Percentiles rank a stretch among this genome's conserved stretches.
phyloP scores from a whole-genome alignment of 2,888 invertebrate genomes.

The Monochamus alternatus region DNA sequence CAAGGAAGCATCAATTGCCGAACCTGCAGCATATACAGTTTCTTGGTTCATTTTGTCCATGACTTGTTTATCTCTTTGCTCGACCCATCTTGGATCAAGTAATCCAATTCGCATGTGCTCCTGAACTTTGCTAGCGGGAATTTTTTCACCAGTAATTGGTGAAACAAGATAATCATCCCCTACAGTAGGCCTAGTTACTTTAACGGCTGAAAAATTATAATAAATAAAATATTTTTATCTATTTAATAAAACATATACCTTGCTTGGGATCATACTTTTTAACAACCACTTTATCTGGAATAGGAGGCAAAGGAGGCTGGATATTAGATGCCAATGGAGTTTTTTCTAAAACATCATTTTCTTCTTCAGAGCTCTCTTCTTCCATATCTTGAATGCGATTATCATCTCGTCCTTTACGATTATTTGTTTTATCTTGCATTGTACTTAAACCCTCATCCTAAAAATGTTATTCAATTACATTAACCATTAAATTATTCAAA shows the following conservation, averaged over 20 bases:
- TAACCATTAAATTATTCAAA: not conserved
- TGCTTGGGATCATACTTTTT: conserved; percentile 98
- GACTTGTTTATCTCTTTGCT: conserved; percentile 95
- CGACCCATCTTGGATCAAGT: conserved; percentile 97
- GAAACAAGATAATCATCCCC: conserved; percentile 96
- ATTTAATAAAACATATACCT: conserved; percentile 65
- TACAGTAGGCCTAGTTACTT: conserved; percentile 76
- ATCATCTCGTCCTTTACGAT: conserved; percentile 72
- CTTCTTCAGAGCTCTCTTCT: conserved; percentile 87
- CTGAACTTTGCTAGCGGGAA: conserved; percentile 96
- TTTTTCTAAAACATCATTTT: conserved; percentile 70
- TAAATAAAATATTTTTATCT: not conserved
- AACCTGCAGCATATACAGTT: conserved; percentile 83
- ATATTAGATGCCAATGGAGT: conserved; percentile 68
- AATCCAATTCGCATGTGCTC: conserved; percentile 98
- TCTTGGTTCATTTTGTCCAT: conserved; percentile 95
- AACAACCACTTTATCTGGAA: conserved; percentile 93
- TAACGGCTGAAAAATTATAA: conserved; percentile 67
- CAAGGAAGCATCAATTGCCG: conserved; percentile 96
- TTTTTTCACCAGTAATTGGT: conserved; percentile 97
- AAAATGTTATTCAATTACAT: not conserved
- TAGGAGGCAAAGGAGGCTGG: conserved; percentile 84
- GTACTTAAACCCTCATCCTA: conserved; percentile 75
- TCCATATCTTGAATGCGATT: conserved; percentile 92
- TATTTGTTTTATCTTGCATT: conserved; percentile 79